Conservation (phyloP, 2,113 vertebrate genomes). For the Spizaetus ornatus region DNA sequence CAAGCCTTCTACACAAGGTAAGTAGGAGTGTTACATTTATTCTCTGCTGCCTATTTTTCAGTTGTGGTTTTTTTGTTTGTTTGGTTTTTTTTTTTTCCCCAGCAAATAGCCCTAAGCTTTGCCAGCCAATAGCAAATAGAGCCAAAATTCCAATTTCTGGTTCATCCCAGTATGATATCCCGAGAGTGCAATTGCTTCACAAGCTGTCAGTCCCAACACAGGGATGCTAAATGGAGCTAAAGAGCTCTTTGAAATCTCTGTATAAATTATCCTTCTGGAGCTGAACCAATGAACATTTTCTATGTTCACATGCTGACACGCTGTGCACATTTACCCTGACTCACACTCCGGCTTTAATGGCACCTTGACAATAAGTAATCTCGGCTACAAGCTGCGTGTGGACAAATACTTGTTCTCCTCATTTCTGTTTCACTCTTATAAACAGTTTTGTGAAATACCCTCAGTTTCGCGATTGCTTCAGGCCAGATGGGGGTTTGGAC, state of each 20-base stretch:
- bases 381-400: neutral
- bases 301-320: neutral
- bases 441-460: neutral
- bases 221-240: conserved; percentile 57
- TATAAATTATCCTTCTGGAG: conserved; percentile 41
- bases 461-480: neutral
- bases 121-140: conserved; percentile 13
- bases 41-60: neutral
- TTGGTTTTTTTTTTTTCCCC: too few species aligned
- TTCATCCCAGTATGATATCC: conserved; percentile 48
- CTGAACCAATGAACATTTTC: conserved; percentile 37
- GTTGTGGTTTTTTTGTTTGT: too few species aligned
- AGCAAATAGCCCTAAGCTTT: neutral
- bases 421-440: neutral
- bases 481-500: neutral
- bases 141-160: conserved; percentile 38
- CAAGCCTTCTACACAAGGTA: neutral
- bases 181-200: conserved; percentile 34
- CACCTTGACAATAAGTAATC: conserved; percentile 40
- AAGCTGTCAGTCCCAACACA: conserved; percentile 57
- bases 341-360: conserved; percentile 30
- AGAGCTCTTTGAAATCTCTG: conserved; percentile 35
- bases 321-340: neutral
- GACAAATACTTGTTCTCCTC: neutral
- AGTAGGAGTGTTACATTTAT: neutral